Evolutionary conservation across 2,113 vertebrate species (phyloP).

Genomic region (Spermophilus dauricus): DNA sequence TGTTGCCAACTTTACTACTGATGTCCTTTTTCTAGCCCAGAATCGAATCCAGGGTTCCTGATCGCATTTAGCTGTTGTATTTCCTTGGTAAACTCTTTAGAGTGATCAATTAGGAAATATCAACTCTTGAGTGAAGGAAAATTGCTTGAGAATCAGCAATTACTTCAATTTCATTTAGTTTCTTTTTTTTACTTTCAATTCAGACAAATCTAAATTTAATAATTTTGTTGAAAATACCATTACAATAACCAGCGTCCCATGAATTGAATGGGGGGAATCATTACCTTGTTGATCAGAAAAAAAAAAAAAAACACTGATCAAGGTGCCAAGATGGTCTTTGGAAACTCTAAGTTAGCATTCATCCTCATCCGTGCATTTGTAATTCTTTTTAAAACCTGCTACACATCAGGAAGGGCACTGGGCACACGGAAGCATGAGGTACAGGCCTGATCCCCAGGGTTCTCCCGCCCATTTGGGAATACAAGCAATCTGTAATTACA

Average conservation of each 20-base stretch:
- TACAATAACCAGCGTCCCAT: background rate
- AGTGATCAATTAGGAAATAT: background rate
- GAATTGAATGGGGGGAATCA: background rate
- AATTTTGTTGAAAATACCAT: background rate
- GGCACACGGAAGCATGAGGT: background rate
- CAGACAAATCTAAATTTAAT: conserved; percentile 35
- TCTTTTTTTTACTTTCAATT: conserved; percentile 39
- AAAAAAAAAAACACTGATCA: background rate
- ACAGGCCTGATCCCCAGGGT: too few relatives aligned
- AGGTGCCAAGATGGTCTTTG: background rate
- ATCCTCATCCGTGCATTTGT: background rate
- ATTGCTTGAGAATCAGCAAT: conserved; percentile 29
- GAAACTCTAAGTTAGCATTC: background rate
- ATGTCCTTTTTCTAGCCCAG: background rate
- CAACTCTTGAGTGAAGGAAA: conserved; percentile 7
- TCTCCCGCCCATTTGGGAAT: background rate
- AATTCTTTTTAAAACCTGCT: background rate
- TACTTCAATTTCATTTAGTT: conserved; percentile 16
- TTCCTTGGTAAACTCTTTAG: conserved; percentile 1
- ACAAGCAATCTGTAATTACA: background rate
- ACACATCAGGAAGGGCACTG: background rate
- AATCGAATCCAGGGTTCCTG: background rate
- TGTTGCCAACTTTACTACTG: background rate
- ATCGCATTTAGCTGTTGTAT: background rate
- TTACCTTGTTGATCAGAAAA: background rate